Conservation (phyloP, 2,113 vertebrate genomes). For the Axis porcinus region DNA sequence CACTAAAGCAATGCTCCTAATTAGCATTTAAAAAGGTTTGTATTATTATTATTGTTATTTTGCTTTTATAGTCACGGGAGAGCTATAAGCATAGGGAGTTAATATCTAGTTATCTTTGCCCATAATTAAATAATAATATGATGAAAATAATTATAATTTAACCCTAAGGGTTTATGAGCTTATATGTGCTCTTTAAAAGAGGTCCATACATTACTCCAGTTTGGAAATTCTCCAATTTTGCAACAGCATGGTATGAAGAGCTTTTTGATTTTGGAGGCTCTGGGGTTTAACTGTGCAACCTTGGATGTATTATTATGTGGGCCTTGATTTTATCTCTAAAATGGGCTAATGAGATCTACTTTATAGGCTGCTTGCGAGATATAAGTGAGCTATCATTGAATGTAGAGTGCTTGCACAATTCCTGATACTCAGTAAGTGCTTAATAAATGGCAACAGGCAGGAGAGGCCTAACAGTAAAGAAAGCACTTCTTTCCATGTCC, state of each 20-base stretch:
- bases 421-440: background rate
- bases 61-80: slow-evolving; percentile 40
- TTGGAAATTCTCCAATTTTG: background rate
- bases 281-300: background rate
- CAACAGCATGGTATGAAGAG: background rate
- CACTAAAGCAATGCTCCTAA: background rate
- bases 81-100: slow-evolving; percentile 48
- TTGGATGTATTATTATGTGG: background rate
- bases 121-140: slow-evolving; percentile 47
- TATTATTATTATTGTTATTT: slow-evolving; percentile 36
- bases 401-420: background rate
- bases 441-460: background rate
- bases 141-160: slow-evolving; percentile 35
- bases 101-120: slow-evolving; percentile 49
- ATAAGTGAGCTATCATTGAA: background rate
- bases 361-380: background rate
- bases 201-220: background rate
- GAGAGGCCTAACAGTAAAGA: background rate
- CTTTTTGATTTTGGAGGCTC: background rate
- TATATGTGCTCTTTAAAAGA: slow-evolving; percentile 14
- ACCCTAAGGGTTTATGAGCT: background rate
- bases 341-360: background rate
- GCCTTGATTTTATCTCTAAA: background rate
- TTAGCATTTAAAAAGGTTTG: slow-evolving; percentile 48
- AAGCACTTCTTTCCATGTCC: background rate